A percentile compares a stretch with the other conserved stretches of the same genome.
Conservation (phyloP, 1,140 invertebrate species). For the Antheraea pernyi region DNA sequence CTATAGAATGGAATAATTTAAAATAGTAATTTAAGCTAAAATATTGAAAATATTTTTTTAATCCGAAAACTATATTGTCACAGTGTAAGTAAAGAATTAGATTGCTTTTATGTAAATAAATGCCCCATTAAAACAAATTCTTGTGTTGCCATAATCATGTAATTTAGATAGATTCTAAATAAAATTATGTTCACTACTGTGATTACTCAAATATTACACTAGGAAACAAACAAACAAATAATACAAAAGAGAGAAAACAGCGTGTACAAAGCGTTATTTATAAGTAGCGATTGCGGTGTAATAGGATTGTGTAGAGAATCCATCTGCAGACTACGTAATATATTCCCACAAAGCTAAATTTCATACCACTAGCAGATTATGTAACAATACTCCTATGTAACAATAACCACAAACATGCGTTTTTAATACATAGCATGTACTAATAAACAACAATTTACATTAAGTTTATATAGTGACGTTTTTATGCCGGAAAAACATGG, state of each 20-base stretch:
- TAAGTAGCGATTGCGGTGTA: constrained; percentile 30
- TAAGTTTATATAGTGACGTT: not conserved
- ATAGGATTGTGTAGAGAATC: not conserved
- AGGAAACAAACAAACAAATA: constrained; percentile 35
- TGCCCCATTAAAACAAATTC: too few relatives aligned
- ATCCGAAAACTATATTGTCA: too few relatives aligned
- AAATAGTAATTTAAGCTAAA: too few relatives aligned
- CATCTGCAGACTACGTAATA: not conserved
- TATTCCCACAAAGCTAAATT: not conserved
- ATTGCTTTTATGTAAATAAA: too few relatives aligned
- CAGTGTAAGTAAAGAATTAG: too few relatives aligned
- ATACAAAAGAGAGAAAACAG: constrained; percentile 59
- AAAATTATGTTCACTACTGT: too few relatives aligned
- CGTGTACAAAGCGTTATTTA: constrained; percentile 68
- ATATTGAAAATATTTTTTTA: too few relatives aligned
- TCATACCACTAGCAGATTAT: not conserved
- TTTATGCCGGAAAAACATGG: constrained; percentile 34
- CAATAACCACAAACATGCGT: not conserved
- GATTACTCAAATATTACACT: constrained; percentile 1
- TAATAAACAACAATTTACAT: not conserved
- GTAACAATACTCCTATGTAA: not conserved
- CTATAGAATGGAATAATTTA: too few relatives aligned
- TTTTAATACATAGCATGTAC: constrained; percentile 21
- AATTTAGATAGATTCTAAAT: too few relatives aligned
- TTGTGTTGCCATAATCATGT: too few relatives aligned